These are phyloP conservation scores for Melanchra persicariae DNA, from an alignment of 2,888 invertebrate genomes.

Conservation along the genomic window DNA sequence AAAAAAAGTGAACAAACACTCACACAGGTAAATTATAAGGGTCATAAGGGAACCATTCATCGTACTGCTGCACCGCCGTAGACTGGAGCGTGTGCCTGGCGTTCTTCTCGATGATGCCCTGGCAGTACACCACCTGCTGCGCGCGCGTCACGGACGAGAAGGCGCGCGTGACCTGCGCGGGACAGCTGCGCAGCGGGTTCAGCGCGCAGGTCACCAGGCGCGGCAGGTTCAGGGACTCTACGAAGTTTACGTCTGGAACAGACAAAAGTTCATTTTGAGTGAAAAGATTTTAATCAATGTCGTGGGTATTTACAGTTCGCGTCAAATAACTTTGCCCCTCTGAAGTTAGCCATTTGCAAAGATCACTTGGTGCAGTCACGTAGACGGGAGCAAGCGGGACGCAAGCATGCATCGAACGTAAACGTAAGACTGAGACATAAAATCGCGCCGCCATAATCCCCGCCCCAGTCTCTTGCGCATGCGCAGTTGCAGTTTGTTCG, in stretches of 20 bases:
- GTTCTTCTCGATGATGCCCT: conserved; percentile 97
- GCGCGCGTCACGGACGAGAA: conserved; percentile 95
- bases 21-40: conserved; percentile 94
- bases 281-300: no score
- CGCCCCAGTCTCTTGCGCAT: no score
- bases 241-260: conserved; percentile 93
- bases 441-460: no score
- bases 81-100: conserved; percentile 89
- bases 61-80: conserved; percentile 84
- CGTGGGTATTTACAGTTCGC: no score
- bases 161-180: conserved; percentile 94
- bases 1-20: conserved; percentile 50
- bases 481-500: no score
- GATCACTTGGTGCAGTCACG: no score
- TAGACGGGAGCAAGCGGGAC: no score
- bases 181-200: conserved; percentile 96
- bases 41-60: conserved; percentile 97
- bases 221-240: conserved; percentile 95
- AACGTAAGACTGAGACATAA: no score
- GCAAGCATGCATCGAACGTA: no score
- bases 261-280: no score
- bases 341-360: no score
- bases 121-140: conserved; percentile 98
- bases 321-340: no score
- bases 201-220: conserved; percentile 96